Conservation (phyloP, 2,797 vertebrate species). For the Florisuga fusca region DNA sequence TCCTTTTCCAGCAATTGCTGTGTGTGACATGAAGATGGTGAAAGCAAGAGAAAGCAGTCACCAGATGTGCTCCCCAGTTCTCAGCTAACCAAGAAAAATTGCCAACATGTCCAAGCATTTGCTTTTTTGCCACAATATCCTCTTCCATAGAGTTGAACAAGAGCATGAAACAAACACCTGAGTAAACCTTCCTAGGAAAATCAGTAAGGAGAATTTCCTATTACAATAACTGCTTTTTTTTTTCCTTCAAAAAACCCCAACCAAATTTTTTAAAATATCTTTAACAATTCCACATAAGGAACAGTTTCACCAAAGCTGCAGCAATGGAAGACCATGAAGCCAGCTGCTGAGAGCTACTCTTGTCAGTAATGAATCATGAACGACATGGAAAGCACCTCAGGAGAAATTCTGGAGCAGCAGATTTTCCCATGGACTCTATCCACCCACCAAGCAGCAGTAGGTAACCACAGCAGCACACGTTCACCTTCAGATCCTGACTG, state of each 20-base stretch:
- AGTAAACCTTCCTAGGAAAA: not conserved
- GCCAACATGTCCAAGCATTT: not conserved
- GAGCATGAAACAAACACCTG: not conserved
- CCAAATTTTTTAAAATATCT: not conserved
- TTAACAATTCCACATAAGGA: not conserved
- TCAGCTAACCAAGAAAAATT: not conserved
- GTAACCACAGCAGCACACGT: fast-evolving
- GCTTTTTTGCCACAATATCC: not conserved
- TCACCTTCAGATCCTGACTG: not conserved
- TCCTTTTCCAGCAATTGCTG: not conserved
- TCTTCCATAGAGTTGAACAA: not conserved
- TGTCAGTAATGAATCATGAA: not conserved
- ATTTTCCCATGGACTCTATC: not conserved
- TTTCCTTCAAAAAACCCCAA: not conserved
- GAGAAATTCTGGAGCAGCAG: not conserved
- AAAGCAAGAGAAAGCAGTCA: not conserved
- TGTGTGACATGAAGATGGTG: not conserved
- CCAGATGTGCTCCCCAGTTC: not conserved
- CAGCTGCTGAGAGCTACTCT: not conserved
- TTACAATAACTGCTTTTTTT: not conserved
- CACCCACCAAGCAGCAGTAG: fast-evolving
- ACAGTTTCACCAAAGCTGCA: not conserved
- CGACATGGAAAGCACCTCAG: fast-evolving
- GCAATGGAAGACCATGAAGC: not conserved
- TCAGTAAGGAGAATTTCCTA: not conserved